Evolutionary conservation across 1,140 invertebrate species (phyloP), one percentile per base, ranked within the genome.

Genomic region (Spodoptera frugiperda): DNA sequence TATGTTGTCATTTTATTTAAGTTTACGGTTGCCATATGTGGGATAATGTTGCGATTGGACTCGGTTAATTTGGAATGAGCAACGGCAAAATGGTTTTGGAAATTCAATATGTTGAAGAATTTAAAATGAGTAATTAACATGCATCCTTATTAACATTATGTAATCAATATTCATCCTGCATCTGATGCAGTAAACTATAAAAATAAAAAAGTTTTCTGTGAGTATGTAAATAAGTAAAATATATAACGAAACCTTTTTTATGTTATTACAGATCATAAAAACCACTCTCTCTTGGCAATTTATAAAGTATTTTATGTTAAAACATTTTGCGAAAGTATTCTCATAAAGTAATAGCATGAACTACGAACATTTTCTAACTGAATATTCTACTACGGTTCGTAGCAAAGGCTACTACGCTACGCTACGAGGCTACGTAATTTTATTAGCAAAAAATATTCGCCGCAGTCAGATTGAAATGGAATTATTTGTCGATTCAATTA

Each of bases 361-460:
- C 33, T 63, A 39, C 10, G 15, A 63, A 63, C 17, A 17, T 72
- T 39, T 79, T 54, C 39, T 49, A 68, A 25, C 63, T 12, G 63
- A 68, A 68, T 63, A 63, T 44, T 63, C 33, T 44, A 63, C 33
- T 63, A 63, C 59, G 59, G 25, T 44, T 8, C 8, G 59, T 15
- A 44, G 44, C 59, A 33, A 17, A 39, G 33, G 59, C 59, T 63
- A 63, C 59, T 19, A 44, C 59, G 33, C 15, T 63, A 63, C 59
- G 59, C 33, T 61, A 39, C 33, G n/a, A 46, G 33, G 11, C 59
- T 63, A 63, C 33, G 59, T 6, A 30, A 57, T 5, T 21, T 57
- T 30, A 57, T 14, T 57, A 14, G 19, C 14, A 53, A 15, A 53
- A 51, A 55, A 21, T 25, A 12, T 25, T 55, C 19, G 9, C 33